Percentiles rank a stretch among this genome's conserved stretches.
Conservation (phyloP, 1,140 invertebrate species). For the Papilio dardanus region DNA sequence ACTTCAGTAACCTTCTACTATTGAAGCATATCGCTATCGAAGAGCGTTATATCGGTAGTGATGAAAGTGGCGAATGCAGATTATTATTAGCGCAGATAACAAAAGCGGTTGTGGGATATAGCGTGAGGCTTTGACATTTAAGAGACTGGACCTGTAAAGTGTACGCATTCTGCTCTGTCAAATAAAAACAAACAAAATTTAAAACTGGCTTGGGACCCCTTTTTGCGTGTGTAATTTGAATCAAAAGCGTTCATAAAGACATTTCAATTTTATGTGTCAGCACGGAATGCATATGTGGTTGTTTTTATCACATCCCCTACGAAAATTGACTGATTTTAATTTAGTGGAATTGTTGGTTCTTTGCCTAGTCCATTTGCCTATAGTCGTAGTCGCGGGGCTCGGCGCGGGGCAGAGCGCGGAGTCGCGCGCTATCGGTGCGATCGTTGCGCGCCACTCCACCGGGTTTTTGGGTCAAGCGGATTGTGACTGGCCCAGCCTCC, state of each 20-base stretch:
- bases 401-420: conserved; percentile 44
- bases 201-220: no score
- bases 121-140: background rate
- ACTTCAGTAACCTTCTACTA: background rate
- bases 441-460: conserved; percentile 61
- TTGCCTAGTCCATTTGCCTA: background rate
- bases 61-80: conserved; percentile 39
- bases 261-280: no score
- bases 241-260: no score
- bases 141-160: background rate
- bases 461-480: conserved; percentile 78
- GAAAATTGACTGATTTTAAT: background rate
- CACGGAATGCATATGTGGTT: background rate
- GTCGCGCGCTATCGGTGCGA: conserved; percentile 71
- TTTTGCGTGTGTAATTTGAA: no score
- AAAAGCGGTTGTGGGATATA: conserved; percentile 34
- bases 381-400: background rate
- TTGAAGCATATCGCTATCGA: conserved; percentile 1
- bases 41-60: conserved; percentile 26
- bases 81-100: conserved; percentile 57
- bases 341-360: background rate
- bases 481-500: conserved; percentile 60
- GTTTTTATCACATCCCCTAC: background rate
- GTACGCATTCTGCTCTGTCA: background rate
- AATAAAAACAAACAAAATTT: background rate